These are phyloP conservation scores for Haliaeetus leucogaster DNA, from an alignment of 2,113 vertebrate genomes.

Conservation along the genomic window DNA sequence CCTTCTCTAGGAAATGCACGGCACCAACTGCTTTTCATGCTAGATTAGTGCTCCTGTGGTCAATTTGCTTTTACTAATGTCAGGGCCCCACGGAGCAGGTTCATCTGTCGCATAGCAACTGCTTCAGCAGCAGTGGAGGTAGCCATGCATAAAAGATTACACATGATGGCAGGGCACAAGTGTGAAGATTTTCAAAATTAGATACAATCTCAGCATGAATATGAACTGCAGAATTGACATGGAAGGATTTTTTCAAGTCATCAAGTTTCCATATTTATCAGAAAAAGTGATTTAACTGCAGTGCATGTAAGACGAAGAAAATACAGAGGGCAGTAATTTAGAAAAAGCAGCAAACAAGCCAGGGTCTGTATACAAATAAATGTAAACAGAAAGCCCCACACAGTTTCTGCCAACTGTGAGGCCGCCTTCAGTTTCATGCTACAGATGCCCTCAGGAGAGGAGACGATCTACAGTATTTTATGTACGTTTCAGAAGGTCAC, in stretches of 20 bases:
- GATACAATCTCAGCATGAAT: constrained; percentile 83
- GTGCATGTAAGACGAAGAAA: constrained; percentile 25
- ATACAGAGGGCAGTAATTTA: constrained; percentile 67
- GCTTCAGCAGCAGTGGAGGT: constrained; percentile 85
- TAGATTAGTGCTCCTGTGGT: constrained; percentile 97
- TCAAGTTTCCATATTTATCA: constrained; percentile 70
- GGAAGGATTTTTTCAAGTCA: constrained; percentile 75
- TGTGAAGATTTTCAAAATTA: constrained; percentile 88
- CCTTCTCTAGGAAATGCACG: constrained; percentile 73
- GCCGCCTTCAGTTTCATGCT: constrained; percentile 10
- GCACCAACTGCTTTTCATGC: constrained; percentile 91
- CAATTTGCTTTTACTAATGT: constrained; percentile 99
- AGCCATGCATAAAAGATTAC: constrained; percentile 98
- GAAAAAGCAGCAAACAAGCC: constrained; percentile 39
- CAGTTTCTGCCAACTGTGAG: constrained; percentile 44
- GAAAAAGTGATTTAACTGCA: constrained; percentile 67
- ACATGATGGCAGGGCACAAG: constrained; percentile 84
- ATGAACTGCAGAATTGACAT: constrained; percentile 75
- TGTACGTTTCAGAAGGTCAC: not conserved
- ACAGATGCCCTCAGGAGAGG: constrained; percentile 19
- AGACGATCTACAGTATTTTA: not conserved
- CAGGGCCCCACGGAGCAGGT: constrained; percentile 90
- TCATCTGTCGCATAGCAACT: constrained; percentile 96
- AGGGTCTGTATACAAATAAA: constrained; percentile 58
- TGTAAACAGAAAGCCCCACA: constrained; percentile 57